Percentiles rank a stretch among this genome's conserved stretches.
Evolutionary conservation across 2,113 vertebrate species (phyloP).

Genomic region (Calcarius ornatus): DNA sequence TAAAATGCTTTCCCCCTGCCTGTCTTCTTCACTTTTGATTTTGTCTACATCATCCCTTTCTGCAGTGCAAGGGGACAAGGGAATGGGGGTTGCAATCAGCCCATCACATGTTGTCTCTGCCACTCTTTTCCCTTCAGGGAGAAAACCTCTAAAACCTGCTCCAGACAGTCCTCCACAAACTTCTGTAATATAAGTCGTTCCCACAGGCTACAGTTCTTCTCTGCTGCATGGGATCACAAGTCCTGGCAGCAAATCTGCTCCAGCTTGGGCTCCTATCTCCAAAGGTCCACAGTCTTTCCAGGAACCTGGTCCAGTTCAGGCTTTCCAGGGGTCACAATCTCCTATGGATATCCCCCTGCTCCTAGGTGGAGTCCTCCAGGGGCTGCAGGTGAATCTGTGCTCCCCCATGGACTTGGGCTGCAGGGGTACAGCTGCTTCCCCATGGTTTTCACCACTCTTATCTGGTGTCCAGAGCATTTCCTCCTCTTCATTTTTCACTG

Average conservation of each 20-base stretch:
- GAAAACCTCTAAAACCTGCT: background rate
- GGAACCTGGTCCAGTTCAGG: background rate
- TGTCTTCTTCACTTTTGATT: background rate
- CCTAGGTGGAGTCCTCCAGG: background rate
- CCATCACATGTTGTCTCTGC: background rate
- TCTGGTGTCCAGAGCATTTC: background rate
- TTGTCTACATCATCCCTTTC: background rate
- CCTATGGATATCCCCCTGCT: background rate
- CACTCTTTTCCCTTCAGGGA: background rate
- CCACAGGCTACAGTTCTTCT: background rate
- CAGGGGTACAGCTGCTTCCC: background rate
- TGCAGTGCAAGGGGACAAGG: background rate
- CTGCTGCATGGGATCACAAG: background rate
- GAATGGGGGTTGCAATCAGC: background rate
- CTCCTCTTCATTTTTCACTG: background rate
- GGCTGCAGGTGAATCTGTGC: background rate
- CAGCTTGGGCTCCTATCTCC: too few relatives aligned
- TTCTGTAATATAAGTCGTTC: background rate
- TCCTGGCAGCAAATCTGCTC: background rate
- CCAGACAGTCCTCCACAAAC: background rate
- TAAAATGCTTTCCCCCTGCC: background rate
- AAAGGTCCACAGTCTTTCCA: background rate
- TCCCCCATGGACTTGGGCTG: fast-evolving
- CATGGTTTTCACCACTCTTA: background rate
- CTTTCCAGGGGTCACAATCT: background rate